phyloP scores from a whole-genome alignment of 2,888 invertebrate species.

The Stenchaetothrips biformis region DNA sequence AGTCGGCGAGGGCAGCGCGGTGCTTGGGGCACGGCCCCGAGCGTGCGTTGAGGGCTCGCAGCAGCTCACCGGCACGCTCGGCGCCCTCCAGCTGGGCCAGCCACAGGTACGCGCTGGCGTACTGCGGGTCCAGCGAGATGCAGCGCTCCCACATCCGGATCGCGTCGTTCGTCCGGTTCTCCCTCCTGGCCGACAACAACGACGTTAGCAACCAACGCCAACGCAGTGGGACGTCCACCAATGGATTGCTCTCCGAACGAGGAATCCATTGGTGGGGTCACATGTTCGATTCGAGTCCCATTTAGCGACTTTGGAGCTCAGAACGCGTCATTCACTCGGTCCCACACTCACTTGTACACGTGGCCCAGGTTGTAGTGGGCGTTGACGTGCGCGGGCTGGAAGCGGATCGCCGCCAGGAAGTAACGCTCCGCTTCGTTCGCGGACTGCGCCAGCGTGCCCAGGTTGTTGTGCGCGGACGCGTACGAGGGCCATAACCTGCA shows the following conservation, averaged over 20 bases:
- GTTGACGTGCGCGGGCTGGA: constrained; percentile 71
- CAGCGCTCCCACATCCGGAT: constrained; percentile 64
- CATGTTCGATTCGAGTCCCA: not conserved
- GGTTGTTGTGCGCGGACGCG: constrained; percentile 81
- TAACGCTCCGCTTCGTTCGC: constrained; percentile 65
- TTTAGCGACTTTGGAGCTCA: not conserved
- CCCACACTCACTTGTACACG: constrained; percentile 63
- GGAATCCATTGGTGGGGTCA: not conserved
- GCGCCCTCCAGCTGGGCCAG: constrained; percentile 58
- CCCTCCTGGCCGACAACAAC: constrained; percentile 51
- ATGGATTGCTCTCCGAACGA: not conserved
- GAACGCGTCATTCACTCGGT: not conserved
- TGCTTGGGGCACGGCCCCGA: constrained; percentile 66
- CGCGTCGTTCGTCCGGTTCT: constrained; percentile 60
- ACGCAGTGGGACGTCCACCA: not conserved
- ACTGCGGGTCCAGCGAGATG: constrained; percentile 60
- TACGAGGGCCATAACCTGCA: constrained; percentile 77
- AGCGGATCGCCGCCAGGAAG: constrained; percentile 67
- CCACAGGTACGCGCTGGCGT: constrained; percentile 65
- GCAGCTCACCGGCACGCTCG: constrained; percentile 51
- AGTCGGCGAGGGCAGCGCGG: constrained; percentile 65
- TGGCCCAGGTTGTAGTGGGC: constrained; percentile 81
- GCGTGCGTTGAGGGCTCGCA: constrained; percentile 59
- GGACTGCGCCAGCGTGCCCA: constrained; percentile 68
- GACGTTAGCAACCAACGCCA: not conserved